phyloP scores from a whole-genome alignment of 2,888 invertebrate genomes.

The Acronicta alni region DNA sequence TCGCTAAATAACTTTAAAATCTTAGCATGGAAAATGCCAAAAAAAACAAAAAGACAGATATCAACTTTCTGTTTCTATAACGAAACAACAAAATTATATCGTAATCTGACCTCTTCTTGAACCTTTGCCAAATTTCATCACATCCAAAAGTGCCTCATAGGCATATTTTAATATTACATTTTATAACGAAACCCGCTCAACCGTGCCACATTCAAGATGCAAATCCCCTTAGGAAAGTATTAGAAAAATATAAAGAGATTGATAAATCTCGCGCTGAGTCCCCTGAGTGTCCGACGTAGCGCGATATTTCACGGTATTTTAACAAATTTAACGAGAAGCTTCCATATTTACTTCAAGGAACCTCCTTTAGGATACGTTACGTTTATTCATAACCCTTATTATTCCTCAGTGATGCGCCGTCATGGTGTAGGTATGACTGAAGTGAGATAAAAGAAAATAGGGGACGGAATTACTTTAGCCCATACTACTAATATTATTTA shows the following conservation, averaged over 20 bases:
- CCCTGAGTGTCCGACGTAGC: constrained; percentile 82
- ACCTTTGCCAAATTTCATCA: constrained; percentile 41
- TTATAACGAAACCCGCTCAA: constrained; percentile 72
- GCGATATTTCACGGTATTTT: constrained; percentile 88
- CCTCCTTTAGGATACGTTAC: constrained; percentile 70
- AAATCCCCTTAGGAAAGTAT: constrained; percentile 81
- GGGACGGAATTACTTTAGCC: background rate
- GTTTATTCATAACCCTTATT: constrained; percentile 69
- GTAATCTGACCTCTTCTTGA: constrained; percentile 35
- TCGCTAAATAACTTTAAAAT: too few species aligned
- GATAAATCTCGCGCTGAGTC: constrained; percentile 66
- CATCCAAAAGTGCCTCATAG: constrained; percentile 49
- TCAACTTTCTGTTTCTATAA: constrained; percentile 21
- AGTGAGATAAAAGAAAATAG: background rate
- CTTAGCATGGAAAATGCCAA: too few species aligned
- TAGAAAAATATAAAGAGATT: constrained; percentile 81
- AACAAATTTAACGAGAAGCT: constrained; percentile 89
- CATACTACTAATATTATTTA: background rate
- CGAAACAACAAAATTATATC: constrained; percentile 43
- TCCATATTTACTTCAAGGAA: constrained; percentile 83
- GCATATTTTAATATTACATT: constrained; percentile 68
- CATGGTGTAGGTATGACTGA: constrained; percentile 15
- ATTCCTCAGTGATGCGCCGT: constrained; percentile 41
- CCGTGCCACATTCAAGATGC: constrained; percentile 73
- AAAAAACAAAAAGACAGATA: too few species aligned